Percentiles rank a stretch among this genome's conserved stretches.
Evolutionary conservation across 1,140 invertebrate genomes (phyloP).

Genomic region (Pristionchus pacificus): DNA sequence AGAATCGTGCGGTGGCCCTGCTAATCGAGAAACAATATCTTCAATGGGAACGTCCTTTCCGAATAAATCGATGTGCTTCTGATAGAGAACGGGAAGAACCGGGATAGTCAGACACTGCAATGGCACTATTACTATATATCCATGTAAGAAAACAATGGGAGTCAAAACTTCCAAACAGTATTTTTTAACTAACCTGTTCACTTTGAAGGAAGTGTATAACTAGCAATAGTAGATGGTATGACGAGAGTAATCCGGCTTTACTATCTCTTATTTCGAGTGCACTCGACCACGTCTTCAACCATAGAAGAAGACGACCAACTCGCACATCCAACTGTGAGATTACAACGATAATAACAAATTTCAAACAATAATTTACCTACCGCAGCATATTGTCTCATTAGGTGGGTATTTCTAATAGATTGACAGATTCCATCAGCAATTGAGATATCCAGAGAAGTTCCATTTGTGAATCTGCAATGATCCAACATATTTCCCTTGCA

Average conservation of each 20-base stretch:
- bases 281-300: neutral
- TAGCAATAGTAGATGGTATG: neutral
- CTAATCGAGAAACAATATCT: too few species aligned
- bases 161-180: neutral
- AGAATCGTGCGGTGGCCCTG: too few species aligned
- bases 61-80: neutral
- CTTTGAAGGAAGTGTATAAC: neutral
- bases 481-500: neutral
- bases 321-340: neutral
- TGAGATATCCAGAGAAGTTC: neutral
- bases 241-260: neutral
- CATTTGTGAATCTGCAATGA: neutral
- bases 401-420: neutral
- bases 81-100: neutral
- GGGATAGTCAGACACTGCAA: neutral
- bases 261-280: neutral
- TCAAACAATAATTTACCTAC: neutral
- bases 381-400: neutral
- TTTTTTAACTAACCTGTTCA: neutral
- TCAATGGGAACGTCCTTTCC: neutral
- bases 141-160: too few species aligned
- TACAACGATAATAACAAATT: neutral
- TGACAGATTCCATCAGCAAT: neutral
- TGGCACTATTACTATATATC: neutral
- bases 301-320: neutral